Base-by-base conservation (phyloP, 2,797 vertebrate species). In the Anniella stebbinsi region DNA sequence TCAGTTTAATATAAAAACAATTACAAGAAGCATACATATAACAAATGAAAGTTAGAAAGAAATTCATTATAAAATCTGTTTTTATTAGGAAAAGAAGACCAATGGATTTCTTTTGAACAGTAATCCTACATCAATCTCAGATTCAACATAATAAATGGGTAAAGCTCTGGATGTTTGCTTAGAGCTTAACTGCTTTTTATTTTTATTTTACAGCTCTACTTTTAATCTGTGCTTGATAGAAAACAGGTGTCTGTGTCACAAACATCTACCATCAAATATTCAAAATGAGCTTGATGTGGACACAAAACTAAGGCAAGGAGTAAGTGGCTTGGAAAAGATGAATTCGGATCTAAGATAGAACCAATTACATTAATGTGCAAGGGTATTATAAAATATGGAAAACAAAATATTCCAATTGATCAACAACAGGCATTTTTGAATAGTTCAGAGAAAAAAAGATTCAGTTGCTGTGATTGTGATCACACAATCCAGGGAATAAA, bases 1-100 rank as follows among this genome's bases (percentile, higher is more conserved):
- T 92, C 91, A 87, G 93, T 94, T 96, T 94, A 95, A 95, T 96
- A 93, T 95, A 90, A 88, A 96, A 88, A 86, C 38, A 23, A 95
- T 96, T 95, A 94, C 60, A 93, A 92, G 36, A 66, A 89, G 38
- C 72, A 93, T 69, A 69, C 2, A 92, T 87, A 91, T 92, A 86
- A 90, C 60, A 94, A 96, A 90, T 48, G 94, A 92, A 92, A 92
- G 28, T 92, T 23, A 91, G 45, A 87, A 92, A 93, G 80, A 66
- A 93, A 93, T 84, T 80, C 38, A 86, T 88, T 87, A 89, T 30
- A 60, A 86, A 91, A 8, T 87, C 28, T 36, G 36, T 80, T 36
- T 45, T 94, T 93, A 92, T 18, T 90, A 88, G 11, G 93, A 90
- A 4, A 85, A 75, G 91, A 95, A 90, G 17, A 89, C 75, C 7